A percentile compares a stretch with the other conserved stretches of the same genome.
Evolutionary conservation across 2,113 vertebrate genomes (phyloP).

Genomic region (Pelobates fuscus): DNA sequence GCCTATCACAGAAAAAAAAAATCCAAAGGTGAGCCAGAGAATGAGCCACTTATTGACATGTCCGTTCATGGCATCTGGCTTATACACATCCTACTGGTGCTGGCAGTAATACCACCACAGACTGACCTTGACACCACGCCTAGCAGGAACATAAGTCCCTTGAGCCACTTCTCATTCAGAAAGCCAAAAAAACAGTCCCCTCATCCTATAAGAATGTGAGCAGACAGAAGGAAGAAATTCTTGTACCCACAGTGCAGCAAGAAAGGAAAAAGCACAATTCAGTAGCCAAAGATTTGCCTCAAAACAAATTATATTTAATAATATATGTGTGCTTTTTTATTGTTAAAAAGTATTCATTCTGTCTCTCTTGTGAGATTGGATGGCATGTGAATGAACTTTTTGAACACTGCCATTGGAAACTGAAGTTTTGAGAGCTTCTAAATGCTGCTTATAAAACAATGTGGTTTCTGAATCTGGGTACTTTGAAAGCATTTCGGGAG

Average conservation of each 20-base stretch:
- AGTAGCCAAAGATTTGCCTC: background rate
- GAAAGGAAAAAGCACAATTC: background rate
- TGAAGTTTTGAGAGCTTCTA: too few species aligned
- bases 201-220: slow-evolving; percentile 34
- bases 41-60: background rate
- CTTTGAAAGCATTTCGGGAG: too few species aligned
- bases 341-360: too few species aligned
- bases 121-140: slow-evolving; percentile 5
- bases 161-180: background rate
- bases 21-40: background rate
- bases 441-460: too few species aligned
- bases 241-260: background rate
- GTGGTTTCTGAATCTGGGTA: too few species aligned
- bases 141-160: slow-evolving; percentile 18
- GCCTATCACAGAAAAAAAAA: too few species aligned
- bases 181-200: slow-evolving; percentile 35
- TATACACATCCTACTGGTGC: background rate
- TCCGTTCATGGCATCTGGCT: background rate
- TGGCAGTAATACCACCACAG: slow-evolving; percentile 7
- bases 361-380: too few species aligned
- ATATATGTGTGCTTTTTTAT: too few species aligned
- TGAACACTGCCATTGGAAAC: too few species aligned
- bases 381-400: too few species aligned
- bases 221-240: background rate
- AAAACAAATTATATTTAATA: background rate